Evolutionary conservation across 2,888 invertebrate genomes (phyloP).

Genomic region (Bombylius discolor): DNA sequence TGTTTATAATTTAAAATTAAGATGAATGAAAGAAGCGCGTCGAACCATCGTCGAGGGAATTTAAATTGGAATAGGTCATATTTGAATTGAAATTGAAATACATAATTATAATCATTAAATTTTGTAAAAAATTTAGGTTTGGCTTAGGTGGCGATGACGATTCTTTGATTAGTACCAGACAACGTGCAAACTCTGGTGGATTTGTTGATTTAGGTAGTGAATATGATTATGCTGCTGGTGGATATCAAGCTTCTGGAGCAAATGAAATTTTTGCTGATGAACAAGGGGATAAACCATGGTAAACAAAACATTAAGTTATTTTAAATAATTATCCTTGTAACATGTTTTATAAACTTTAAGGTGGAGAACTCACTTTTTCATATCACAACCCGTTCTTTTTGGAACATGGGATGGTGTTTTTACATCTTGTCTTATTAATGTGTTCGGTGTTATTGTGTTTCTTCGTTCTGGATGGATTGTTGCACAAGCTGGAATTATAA

Average conservation of each 20-base stretch:
- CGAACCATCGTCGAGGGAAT: background rate
- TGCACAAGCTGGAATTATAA: conserved; percentile 71
- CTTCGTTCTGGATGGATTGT: conserved; percentile 96
- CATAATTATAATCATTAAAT: background rate
- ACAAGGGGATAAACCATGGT: conserved; percentile 51
- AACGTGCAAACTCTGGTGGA: conserved; percentile 53
- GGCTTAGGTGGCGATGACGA: conserved; percentile 34
- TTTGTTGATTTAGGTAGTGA: conserved; percentile 65
- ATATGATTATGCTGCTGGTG: conserved; percentile 63
- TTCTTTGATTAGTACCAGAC: conserved; percentile 38
- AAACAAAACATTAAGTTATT: background rate
- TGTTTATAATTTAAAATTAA: background rate
- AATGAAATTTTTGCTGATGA: conserved; percentile 87
- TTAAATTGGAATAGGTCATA: background rate
- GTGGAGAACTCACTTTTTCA: conserved; percentile 96
- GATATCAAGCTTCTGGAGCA: conserved; percentile 73
- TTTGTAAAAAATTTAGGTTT: conserved; percentile 18
- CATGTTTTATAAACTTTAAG: conserved; percentile 39
- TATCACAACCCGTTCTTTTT: conserved; percentile 89
- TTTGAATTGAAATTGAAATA: background rate
- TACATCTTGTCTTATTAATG: conserved; percentile 92
- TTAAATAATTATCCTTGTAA: background rate
- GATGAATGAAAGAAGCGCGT: background rate
- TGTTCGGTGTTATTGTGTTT: conserved; percentile 97
- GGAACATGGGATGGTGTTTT: conserved; percentile 96